Conservation (phyloP, 2,888 invertebrate genomes). For the Morinoia aosen region DNA sequence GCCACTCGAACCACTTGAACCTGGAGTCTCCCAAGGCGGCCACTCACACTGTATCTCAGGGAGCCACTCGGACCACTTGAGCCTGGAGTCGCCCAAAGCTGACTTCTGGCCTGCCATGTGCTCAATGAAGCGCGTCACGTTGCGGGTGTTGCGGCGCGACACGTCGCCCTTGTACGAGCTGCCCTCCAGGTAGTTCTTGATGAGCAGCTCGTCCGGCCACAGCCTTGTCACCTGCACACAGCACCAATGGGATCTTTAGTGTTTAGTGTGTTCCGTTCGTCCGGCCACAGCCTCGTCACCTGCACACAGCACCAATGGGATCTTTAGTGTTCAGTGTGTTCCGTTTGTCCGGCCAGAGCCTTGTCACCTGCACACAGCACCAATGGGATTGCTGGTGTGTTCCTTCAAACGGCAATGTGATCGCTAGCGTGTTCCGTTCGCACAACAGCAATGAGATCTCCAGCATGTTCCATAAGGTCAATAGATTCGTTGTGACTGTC, state of each 20-base stretch:
- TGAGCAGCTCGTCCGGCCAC: conserved; percentile 46
- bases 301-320: neutral
- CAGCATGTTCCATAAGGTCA: too few relatives aligned
- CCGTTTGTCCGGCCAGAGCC: conserved; percentile 31
- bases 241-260: neutral
- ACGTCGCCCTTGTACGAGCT: conserved; percentile 49
- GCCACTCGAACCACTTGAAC: conserved; percentile 53
- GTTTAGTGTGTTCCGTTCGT: neutral
- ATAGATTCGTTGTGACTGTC: too few relatives aligned
- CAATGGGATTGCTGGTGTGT: neutral
- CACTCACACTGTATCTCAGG: conserved; percentile 43
- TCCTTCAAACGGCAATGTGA: too few relatives aligned
- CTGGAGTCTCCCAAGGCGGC: conserved; percentile 10
- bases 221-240: neutral
- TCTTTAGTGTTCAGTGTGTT: neutral
- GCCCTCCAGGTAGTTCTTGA: conserved; percentile 53
- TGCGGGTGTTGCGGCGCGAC: conserved; percentile 15
- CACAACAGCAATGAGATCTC: too few relatives aligned
- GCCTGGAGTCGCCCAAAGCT: conserved; percentile 15
- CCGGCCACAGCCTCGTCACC: conserved; percentile 37
- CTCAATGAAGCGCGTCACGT: conserved; percentile 48
- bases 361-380: neutral
- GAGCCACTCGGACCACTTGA: conserved; percentile 54
- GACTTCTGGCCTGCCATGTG: conserved; percentile 29
- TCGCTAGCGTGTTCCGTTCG: too few relatives aligned